A percentile compares a stretch with the other conserved stretches of the same genome.
Evolutionary conservation across 2,113 vertebrate species (phyloP).

Genomic region (Mustela lutreola): DNA sequence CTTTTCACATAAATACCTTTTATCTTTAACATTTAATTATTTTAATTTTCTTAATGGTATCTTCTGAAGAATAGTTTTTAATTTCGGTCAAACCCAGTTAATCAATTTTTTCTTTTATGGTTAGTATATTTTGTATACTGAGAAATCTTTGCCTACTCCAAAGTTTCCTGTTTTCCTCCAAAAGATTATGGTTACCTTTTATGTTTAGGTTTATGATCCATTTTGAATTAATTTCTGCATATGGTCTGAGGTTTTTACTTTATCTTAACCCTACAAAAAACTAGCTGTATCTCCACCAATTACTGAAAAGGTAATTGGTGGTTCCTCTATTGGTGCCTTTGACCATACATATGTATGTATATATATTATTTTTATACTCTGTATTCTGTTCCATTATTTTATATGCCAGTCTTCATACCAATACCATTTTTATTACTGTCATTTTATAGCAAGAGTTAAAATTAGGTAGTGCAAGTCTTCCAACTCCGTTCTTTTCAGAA

Average conservation of each 20-base stretch:
- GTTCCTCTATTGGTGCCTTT: neutral
- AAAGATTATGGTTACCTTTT: neutral
- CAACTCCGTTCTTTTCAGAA: neutral
- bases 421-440: neutral
- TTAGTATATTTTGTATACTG: neutral
- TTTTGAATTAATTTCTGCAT: constrained; percentile 5
- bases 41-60: neutral
- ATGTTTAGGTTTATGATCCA: neutral
- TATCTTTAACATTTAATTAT: neutral
- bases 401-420: neutral
- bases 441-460: neutral
- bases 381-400: neutral
- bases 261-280: neutral
- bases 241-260: neutral
- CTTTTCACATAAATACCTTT: neutral
- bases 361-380: neutral
- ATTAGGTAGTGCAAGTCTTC: neutral
- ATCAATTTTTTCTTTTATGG: neutral
- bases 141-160: neutral
- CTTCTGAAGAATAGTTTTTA: neutral
- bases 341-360: neutral
- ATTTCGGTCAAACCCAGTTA: neutral
- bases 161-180: neutral
- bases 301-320: neutral
- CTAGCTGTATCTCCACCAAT: neutral